These are phyloP conservation scores for Zeus faber DNA, from an alignment of 2,113 vertebrate genomes.

Conservation along the genomic window DNA sequence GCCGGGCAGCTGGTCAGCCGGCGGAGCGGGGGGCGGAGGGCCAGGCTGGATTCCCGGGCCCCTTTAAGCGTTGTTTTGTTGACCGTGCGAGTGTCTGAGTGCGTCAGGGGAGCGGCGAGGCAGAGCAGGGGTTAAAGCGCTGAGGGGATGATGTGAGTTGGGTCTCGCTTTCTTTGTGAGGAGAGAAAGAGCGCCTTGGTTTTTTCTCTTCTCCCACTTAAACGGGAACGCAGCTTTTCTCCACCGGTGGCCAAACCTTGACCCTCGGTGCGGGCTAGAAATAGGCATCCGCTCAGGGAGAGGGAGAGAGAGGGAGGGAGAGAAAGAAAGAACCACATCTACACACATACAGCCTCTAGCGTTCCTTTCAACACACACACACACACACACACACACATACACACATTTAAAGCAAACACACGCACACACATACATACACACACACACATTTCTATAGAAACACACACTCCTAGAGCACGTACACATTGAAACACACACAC, in stretches of 20 bases:
- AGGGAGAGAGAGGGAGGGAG: slow-evolving; percentile 42
- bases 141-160: slow-evolving; percentile 51
- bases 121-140: slow-evolving; percentile 55
- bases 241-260: slow-evolving; percentile 75
- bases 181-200: slow-evolving; percentile 27
- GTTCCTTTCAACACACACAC: slow-evolving; percentile 49
- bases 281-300: slow-evolving; percentile 70
- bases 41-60: no score
- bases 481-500: slow-evolving; percentile 2
- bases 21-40: no score
- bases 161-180: slow-evolving; percentile 50
- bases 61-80: no score
- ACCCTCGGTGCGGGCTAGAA: slow-evolving; percentile 74
- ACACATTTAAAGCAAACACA: slow-evolving; percentile 10
- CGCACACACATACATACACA: not conserved
- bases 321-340: no score
- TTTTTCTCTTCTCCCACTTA: slow-evolving; percentile 49
- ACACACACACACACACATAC: slow-evolving; percentile 1
- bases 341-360: slow-evolving; percentile 57
- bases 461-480: slow-evolving; percentile 12
- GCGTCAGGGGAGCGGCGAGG: slow-evolving; percentile 12
- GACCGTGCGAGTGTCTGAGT: not conserved
- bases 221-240: slow-evolving; percentile 73
- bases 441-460: no score
- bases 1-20: no score